These are phyloP conservation scores for Chironomus tentans DNA, from an alignment of 2,888 invertebrate species.

Conservation along the genomic window DNA sequence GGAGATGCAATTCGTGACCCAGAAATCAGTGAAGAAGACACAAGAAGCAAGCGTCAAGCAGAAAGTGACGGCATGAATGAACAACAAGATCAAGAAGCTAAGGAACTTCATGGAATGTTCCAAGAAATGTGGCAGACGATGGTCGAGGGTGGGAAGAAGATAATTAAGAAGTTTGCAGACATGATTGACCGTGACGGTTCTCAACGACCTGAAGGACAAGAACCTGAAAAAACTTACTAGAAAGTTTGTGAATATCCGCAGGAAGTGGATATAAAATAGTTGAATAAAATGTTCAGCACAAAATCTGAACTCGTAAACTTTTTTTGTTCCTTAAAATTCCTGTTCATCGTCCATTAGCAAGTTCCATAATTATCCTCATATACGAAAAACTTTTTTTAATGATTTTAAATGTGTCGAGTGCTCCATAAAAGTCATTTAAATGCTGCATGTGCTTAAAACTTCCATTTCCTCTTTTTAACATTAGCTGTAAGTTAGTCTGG, in stretches of 20 bases:
- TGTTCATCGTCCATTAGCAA: not conserved
- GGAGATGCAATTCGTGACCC: not conserved
- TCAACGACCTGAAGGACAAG: not conserved
- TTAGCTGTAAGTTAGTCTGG: too few species aligned
- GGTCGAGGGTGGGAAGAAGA: not conserved
- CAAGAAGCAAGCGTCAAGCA: not conserved
- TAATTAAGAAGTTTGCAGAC: not conserved
- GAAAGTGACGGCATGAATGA: not conserved
- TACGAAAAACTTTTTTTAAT: not conserved
- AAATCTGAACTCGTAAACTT: not conserved
- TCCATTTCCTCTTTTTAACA: not conserved
- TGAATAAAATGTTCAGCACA: not conserved
- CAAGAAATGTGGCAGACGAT: not conserved
- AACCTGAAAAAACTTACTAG: not conserved
- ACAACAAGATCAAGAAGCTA: not conserved
- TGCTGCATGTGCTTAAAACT: not conserved
- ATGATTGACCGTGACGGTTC: not conserved
- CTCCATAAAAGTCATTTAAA: constrained; percentile 15
- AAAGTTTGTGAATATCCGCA: not conserved
- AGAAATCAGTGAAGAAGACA: not conserved
- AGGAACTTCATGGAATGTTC: not conserved
- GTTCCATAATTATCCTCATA: not conserved
- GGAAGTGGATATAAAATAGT: not conserved
- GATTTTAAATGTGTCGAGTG: constrained; percentile 8
- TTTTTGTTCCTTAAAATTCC: too few species aligned